Evolutionary conservation across 2,113 vertebrate species (phyloP).

Genomic region (Mystacornis crossleyi): DNA sequence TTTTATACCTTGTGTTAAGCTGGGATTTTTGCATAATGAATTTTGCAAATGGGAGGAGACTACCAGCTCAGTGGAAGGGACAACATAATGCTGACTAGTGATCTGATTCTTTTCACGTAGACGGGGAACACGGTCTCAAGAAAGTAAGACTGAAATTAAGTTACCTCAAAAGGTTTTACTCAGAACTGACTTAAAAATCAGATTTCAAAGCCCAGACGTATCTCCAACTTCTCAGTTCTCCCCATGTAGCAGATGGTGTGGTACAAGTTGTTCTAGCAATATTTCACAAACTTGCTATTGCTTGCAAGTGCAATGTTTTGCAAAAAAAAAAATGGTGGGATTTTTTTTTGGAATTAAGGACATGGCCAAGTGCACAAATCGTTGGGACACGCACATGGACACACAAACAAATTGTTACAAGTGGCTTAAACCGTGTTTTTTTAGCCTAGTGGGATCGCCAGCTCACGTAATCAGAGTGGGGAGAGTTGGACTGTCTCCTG

Average conservation of each 20-base stretch:
- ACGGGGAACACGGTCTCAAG: not conserved
- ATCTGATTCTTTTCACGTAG: not conserved
- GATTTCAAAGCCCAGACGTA: not conserved
- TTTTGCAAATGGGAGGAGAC: not conserved
- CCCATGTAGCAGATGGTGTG: constrained; percentile 42
- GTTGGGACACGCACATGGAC: not conserved
- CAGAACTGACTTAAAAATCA: not conserved
- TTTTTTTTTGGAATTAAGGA: constrained; percentile 13
- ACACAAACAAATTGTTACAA: not conserved
- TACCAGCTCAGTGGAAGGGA: not conserved
- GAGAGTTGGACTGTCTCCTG: not conserved
- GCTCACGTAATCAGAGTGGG: not conserved
- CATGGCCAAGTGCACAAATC: not conserved
- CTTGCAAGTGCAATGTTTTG: constrained; percentile 28
- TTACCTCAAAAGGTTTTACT: not conserved
- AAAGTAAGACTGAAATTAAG: not conserved
- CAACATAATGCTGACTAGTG: not conserved
- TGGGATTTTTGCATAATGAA: not conserved
- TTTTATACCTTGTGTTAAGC: not conserved
- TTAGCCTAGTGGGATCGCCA: not conserved
- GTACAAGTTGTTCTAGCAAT: constrained; percentile 67
- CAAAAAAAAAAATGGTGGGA: not conserved
- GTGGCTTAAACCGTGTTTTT: not conserved
- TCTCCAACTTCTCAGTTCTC: constrained; percentile 28
- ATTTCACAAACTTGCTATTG: constrained; percentile 52